phyloP scores from a whole-genome alignment of 2,888 invertebrate genomes.

The Syrista parreyssii region DNA sequence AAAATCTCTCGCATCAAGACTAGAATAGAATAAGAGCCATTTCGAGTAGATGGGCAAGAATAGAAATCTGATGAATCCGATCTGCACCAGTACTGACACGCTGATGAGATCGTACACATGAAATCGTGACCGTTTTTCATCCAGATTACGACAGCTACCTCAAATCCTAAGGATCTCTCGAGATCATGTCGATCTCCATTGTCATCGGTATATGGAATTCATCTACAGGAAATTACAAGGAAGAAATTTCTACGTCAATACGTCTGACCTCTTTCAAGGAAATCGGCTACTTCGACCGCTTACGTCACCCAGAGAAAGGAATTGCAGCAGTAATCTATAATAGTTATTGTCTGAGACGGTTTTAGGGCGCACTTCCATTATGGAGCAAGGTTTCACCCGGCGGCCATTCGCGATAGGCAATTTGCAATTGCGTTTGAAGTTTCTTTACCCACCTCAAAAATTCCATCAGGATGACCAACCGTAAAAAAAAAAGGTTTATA shows the following conservation, averaged over 20 bases:
- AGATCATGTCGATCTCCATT: background rate
- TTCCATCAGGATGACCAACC: background rate
- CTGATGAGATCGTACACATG: background rate
- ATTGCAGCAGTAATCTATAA: conserved; percentile 49
- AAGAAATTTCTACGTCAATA: background rate
- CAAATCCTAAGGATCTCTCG: background rate
- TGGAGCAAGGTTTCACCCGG: conserved; percentile 34
- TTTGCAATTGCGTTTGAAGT: background rate
- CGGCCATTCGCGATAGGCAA: conserved; percentile 20
- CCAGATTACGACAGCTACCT: background rate
- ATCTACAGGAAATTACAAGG: background rate
- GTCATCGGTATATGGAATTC: background rate
- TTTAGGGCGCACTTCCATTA: conserved; percentile 37
- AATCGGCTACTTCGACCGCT: conserved; percentile 18
- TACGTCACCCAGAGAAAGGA: conserved; percentile 43
- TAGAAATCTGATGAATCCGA: background rate
- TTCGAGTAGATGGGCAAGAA: background rate
- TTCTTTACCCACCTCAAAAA: background rate
- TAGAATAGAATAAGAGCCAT: background rate
- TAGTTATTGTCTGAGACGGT: conserved; percentile 40
- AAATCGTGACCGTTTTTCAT: background rate
- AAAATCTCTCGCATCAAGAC: background rate
- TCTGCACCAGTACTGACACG: background rate
- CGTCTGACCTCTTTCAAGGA: background rate
- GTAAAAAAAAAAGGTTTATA: background rate